A percentile compares a stretch with the other conserved stretches of the same genome.
phyloP scores from a whole-genome alignment of 2,888 invertebrate genomes.

The Agrotis ipsilon region DNA sequence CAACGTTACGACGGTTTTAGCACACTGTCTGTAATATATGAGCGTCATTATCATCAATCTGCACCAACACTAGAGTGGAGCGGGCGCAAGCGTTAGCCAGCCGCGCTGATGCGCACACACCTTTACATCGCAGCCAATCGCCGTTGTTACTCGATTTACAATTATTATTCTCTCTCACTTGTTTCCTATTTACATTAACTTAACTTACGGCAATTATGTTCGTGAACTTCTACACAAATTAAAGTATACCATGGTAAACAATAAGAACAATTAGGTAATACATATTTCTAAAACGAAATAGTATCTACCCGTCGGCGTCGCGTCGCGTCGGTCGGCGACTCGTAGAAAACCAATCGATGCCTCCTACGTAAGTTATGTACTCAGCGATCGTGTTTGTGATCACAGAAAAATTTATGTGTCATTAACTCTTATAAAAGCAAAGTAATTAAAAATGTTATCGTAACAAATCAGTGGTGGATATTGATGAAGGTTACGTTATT shows the following conservation, averaged over 20 bases:
- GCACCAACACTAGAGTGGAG: neutral
- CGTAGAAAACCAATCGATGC: constrained; percentile 11
- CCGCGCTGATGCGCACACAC: constrained; percentile 25
- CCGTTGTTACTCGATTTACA: constrained; percentile 43
- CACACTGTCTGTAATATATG: constrained; percentile 34
- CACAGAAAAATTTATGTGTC: constrained; percentile 47
- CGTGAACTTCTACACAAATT: constrained; percentile 20
- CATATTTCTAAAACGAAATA: neutral
- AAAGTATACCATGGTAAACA: constrained; percentile 5
- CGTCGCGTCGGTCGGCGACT: neutral
- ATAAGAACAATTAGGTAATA: neutral
- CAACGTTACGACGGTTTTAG: constrained; percentile 23
- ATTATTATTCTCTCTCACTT: constrained; percentile 49
- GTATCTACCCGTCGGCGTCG: neutral
- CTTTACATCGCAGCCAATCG: constrained; percentile 25
- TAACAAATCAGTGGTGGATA: constrained; percentile 71
- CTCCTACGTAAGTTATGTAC: neutral
- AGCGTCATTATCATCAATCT: constrained; percentile 40
- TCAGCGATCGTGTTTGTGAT: constrained; percentile 32
- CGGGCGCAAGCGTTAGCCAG: constrained; percentile 14
- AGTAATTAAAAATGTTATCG: constrained; percentile 73
- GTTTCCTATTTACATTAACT: constrained; percentile 50
- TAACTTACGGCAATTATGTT: constrained; percentile 15
- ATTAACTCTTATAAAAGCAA: constrained; percentile 64
- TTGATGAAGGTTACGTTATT: constrained; percentile 70